phyloP scores from a whole-genome alignment of 2,797 vertebrate genomes.

The Neoniphon sammara region DNA sequence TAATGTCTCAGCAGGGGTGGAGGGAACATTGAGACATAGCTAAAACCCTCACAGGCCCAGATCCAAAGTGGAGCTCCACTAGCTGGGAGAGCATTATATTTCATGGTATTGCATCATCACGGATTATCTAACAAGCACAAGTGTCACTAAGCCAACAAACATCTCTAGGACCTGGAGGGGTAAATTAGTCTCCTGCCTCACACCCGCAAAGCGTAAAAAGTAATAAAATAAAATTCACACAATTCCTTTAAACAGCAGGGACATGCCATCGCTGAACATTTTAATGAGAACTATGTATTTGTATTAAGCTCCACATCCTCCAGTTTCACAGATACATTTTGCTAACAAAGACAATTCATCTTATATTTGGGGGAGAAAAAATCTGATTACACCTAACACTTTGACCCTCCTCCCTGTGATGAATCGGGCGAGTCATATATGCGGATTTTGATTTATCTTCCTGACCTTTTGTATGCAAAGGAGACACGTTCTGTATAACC shows the following conservation, averaged over 20 bases:
- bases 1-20: slow-evolving; percentile 82
- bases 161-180: slow-evolving; percentile 78
- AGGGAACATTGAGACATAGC: slow-evolving; percentile 71
- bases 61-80: slow-evolving; percentile 68
- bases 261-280: slow-evolving; percentile 48
- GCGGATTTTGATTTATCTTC: slow-evolving; percentile 85
- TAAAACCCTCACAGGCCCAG: slow-evolving; percentile 73
- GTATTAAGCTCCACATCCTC: slow-evolving; percentile 57
- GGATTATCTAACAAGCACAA: slow-evolving; percentile 84
- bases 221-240: slow-evolving; percentile 56
- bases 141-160: slow-evolving; percentile 85
- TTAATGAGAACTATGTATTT: slow-evolving; percentile 78
- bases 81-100: slow-evolving; percentile 76
- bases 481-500: slow-evolving; percentile 78
- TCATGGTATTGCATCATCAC: slow-evolving; percentile 84
- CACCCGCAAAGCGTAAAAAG: slow-evolving; percentile 68
- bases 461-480: slow-evolving; percentile 88
- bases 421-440: slow-evolving; percentile 79
- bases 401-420: slow-evolving; percentile 80
- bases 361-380: slow-evolving; percentile 60
- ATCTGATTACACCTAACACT: slow-evolving; percentile 80
- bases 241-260: slow-evolving; percentile 63
- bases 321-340: slow-evolving; percentile 59
- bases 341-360: slow-evolving; percentile 76
- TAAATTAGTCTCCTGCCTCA: slow-evolving; percentile 81